phyloP scores from a whole-genome alignment of 2,888 invertebrate genomes.

The Morpho deidamia region DNA sequence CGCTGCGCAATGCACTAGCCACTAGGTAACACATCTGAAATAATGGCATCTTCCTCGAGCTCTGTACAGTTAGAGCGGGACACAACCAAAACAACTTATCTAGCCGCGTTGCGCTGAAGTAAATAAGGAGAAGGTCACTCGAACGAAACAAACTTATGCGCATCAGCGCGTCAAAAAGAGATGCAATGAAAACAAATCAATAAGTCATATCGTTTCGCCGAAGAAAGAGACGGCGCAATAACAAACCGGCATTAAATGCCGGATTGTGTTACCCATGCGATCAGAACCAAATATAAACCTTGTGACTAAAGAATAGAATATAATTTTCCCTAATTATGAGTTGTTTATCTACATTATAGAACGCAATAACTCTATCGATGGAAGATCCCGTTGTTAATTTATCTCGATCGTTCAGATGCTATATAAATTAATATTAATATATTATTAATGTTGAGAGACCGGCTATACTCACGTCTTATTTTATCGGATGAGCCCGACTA shows the following conservation, averaged over 20 bases:
- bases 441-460: too few species aligned
- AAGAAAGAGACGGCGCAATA: slow-evolving; percentile 70
- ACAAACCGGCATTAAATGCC: slow-evolving; percentile 73
- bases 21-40: slow-evolving; percentile 23
- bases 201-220: slow-evolving; percentile 65
- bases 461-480: too few species aligned
- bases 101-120: slow-evolving; percentile 51
- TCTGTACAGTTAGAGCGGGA: slow-evolving; percentile 62
- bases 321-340: slow-evolving; percentile 28
- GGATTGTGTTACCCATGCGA: slow-evolving; percentile 42
- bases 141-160: slow-evolving; percentile 53
- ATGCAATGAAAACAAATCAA: slow-evolving; percentile 79
- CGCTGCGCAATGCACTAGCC: slow-evolving; percentile 15
- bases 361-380: slow-evolving; percentile 38
- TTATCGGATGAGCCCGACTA: too few species aligned
- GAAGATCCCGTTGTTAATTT: slow-evolving; percentile 43
- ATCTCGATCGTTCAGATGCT: slow-evolving; percentile 16
- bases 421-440: neutral
- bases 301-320: slow-evolving; percentile 32
- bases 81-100: slow-evolving; percentile 71
- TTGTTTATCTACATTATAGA: slow-evolving; percentile 25
- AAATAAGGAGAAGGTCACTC: slow-evolving; percentile 72
- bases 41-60: slow-evolving; percentile 52
- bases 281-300: slow-evolving; percentile 40
- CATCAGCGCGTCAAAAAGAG: slow-evolving; percentile 59